Evolutionary conservation across 1,140 invertebrate species (phyloP), one percentile per base, ranked within the genome.

Genomic region (Sycophila sp.): DNA sequence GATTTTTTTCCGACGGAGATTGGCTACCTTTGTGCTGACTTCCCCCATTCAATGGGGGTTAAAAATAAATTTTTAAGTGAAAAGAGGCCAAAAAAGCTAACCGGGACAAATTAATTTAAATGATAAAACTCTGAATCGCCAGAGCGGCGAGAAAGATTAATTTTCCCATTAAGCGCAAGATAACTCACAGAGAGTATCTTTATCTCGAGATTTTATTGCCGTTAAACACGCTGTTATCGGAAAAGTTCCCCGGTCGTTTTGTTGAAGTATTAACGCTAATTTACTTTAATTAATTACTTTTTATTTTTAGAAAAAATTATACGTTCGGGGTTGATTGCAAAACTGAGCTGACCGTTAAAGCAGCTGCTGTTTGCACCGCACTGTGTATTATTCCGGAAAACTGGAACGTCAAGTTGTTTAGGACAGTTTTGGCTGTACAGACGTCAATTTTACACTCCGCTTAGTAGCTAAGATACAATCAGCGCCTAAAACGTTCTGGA

Each of bases 221-320:
- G 51, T 65, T 65, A 53, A 65, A 17, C 24, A 53, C 53, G 10
- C 17, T 30, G 17, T 49, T 63, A 62, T 62, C 58, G 11, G 32
- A 24, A 2, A 40, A 42, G 17, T 2, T 28, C 2, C 4, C 1
- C 22, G 17, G 40, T 5, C 22, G 11, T 45, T 1, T 47, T 8
- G 40, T 26, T 47, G 19, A 26, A 62, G 28, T 45, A 45, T 59
- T 28, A 59, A 59, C 13, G n/a, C 11, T 26, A 10, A n/a, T 42
- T 58, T 2, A 0, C 13, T 1, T 40, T 28, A 40, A 24, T 42
- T 0, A 59, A 40, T 40, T 28, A 19, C 2, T 59, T 28, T 15
- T 15, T n/a, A 38, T 59, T 19, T 58, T 36, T 34, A 17, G 30
- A 55, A 7, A 13, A 30, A 53, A 15, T 4, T 15, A 51, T 15